Percentiles rank a stretch among this genome's conserved stretches.
Conservation (phyloP, 2,113 vertebrate genomes). For the Zapornia atra region DNA sequence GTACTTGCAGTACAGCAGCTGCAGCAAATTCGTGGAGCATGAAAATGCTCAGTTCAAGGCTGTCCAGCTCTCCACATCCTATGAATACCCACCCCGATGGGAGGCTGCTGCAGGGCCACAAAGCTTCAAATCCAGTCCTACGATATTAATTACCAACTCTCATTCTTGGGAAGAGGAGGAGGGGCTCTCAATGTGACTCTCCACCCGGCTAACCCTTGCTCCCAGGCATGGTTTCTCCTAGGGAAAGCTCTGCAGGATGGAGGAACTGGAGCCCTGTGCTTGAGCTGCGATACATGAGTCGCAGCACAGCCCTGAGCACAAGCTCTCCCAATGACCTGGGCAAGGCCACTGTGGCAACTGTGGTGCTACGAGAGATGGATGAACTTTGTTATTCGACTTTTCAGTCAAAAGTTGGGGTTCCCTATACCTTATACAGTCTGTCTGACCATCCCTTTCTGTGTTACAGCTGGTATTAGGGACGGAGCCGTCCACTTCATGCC, state of each 20-base stretch:
- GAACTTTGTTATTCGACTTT: neutral
- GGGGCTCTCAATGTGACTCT: accelerated
- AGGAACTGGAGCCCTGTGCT: accelerated
- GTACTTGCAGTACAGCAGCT: neutral
- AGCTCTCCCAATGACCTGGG: neutral
- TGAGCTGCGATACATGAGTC: neutral
- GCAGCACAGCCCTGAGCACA: neutral
- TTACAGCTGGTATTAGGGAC: neutral
- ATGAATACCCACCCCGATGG: neutral
- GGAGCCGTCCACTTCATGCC: neutral
- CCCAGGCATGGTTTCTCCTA: neutral
- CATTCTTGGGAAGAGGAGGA: neutral
- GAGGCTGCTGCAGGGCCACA: neutral
- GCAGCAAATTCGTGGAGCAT: neutral
- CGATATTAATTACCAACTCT: neutral
- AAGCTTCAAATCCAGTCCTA: neutral
- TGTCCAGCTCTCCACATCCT: neutral
- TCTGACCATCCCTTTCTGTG: neutral
- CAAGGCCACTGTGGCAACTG: neutral
- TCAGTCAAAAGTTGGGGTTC: neutral
- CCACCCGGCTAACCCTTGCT: neutral
- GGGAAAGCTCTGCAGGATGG: neutral
- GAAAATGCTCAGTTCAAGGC: neutral
- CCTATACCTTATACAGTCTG: neutral
- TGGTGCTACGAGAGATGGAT: neutral